Evolutionary conservation across 2,888 invertebrate species (phyloP).

Genomic region (Apamea monoglypha): DNA sequence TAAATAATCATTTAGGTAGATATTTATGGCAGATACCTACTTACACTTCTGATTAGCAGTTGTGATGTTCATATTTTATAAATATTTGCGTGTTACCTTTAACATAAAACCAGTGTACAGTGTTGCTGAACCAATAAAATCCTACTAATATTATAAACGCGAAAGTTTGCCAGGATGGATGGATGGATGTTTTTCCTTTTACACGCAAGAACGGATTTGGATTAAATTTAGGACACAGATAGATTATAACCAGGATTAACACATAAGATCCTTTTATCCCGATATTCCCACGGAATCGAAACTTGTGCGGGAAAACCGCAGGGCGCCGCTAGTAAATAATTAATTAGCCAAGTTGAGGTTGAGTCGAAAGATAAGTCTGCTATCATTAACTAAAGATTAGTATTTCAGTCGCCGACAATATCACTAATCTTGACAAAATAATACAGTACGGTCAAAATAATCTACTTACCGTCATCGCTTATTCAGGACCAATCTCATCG

Average conservation of each 20-base stretch:
- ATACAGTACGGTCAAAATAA: neutral
- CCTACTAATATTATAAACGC: no score
- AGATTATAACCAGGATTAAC: no score
- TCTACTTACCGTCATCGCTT: neutral
- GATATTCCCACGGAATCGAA: no score
- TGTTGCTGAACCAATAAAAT: no score
- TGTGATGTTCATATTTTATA: conserved; percentile 3
- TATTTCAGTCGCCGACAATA: neutral
- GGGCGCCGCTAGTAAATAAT: neutral
- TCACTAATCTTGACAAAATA: neutral
- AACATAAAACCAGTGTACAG: no score
- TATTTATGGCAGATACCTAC: neutral
- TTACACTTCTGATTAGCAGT: neutral
- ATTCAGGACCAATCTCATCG: neutral
- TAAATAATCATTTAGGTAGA: neutral
- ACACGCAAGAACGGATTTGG: no score
- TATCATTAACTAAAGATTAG: neutral
- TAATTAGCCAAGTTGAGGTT: neutral
- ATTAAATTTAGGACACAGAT: no score
- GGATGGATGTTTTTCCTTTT: no score
- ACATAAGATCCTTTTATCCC: no score
- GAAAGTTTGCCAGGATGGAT: no score
- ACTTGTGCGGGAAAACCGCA: no score
- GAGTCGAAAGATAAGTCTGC: neutral
- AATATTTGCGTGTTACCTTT: no score